Conservation (phyloP, 2,888 invertebrate species). For the Clostera curtula region DNA sequence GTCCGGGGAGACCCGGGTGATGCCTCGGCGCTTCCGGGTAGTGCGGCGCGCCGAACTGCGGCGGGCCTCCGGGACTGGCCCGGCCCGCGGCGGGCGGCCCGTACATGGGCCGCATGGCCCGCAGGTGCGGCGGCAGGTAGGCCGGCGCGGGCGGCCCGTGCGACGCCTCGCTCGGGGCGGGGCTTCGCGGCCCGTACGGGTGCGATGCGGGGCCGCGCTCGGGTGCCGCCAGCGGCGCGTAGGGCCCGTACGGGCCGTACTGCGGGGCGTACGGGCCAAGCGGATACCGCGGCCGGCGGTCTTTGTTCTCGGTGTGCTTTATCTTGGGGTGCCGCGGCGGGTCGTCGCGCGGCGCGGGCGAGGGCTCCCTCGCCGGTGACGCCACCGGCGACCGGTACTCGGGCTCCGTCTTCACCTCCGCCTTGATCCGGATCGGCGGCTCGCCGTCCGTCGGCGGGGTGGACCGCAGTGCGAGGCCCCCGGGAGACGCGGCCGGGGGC, state of each 20-base stretch:
- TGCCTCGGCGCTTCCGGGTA: conserved; percentile 6
- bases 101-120: conserved; percentile 10
- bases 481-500: conserved; percentile 11
- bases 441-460: conserved; percentile 23
- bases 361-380: conserved; percentile 31
- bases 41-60: conserved; percentile 8
- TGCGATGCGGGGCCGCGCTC: conserved; percentile 10
- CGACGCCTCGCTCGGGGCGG: conserved; percentile 29
- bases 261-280: conserved; percentile 68
- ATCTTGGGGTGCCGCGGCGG: conserved; percentile 59
- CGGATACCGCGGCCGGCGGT: conserved; percentile 54
- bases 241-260: conserved; percentile 62
- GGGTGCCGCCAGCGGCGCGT: conserved; percentile 38
- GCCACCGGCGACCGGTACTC: conserved; percentile 52
- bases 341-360: conserved; percentile 35
- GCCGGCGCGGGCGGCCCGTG: conserved; percentile 10
- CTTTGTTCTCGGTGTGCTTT: conserved; percentile 64
- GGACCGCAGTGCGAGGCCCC: conserved; percentile 12
- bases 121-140: conserved; percentile 14
- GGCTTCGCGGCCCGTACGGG: conserved; percentile 27
- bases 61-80: conserved; percentile 5
- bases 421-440: conserved; percentile 50
- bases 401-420: conserved; percentile 66
- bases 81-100: conserved; percentile 2
- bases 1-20: conserved; percentile 8